Conservation (phyloP, 2,888 invertebrate species). For the Apodemia zela region DNA sequence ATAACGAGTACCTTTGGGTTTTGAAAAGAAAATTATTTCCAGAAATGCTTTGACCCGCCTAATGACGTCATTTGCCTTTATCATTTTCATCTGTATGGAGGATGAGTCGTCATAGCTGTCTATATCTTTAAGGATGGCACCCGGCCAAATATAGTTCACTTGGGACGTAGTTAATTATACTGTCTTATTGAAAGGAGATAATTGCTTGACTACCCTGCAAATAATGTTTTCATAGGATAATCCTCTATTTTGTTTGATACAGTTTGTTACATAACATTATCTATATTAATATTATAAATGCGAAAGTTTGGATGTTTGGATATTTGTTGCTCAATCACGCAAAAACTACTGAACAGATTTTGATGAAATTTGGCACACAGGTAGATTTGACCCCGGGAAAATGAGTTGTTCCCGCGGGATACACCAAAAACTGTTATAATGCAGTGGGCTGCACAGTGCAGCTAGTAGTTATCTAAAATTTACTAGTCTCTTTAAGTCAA, state of each 20-base stretch:
- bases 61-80: constrained; percentile 42
- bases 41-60: constrained; percentile 37
- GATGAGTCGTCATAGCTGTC: constrained; percentile 36
- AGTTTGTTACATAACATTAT: no score
- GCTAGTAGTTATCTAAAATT: no score
- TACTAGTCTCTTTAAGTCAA: no score
- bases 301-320: no score
- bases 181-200: constrained; percentile 12
- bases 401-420: no score
- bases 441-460: no score
- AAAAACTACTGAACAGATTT: no score
- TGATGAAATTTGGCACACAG: no score
- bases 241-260: not conserved
- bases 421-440: no score
- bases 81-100: constrained; percentile 39
- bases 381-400: no score
- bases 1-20: constrained; percentile 33
- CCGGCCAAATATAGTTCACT: constrained; percentile 30
- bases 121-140: constrained; percentile 34
- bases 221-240: constrained; percentile 6
- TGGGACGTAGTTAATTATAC: constrained; percentile 13
- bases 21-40: constrained; percentile 40
- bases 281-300: no score
- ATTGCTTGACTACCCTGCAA: constrained; percentile 6
- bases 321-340: no score